Conservation (phyloP, 1,140 invertebrate species). For the Chrysopa pallens region DNA sequence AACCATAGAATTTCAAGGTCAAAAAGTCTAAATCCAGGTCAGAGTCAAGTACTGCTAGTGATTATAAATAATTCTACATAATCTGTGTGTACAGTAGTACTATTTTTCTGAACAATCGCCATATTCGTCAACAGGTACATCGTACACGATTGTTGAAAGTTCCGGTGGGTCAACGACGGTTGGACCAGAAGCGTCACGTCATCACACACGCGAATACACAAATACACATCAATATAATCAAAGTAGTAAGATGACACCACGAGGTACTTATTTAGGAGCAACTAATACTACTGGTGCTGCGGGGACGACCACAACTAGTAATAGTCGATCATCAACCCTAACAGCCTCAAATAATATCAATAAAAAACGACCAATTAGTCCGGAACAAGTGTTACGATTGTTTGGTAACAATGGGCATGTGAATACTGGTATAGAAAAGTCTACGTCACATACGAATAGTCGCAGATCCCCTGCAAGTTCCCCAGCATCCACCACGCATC, state of each 20-base stretch:
- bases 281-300: slow-evolving; percentile 23
- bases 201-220: slow-evolving; percentile 27
- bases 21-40: no score
- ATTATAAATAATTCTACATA: slow-evolving; percentile 13
- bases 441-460: slow-evolving; percentile 20
- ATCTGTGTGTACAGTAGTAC: slow-evolving; percentile 30
- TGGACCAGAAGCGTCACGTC: slow-evolving; percentile 28
- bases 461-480: slow-evolving; percentile 51
- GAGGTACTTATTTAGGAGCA: slow-evolving; percentile 43
- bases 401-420: slow-evolving; percentile 29
- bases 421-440: slow-evolving; percentile 7
- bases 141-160: slow-evolving; percentile 68
- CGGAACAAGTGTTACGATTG: slow-evolving; percentile 54
- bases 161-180: slow-evolving; percentile 41
- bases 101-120: slow-evolving; percentile 23
- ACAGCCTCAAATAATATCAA: slow-evolving; percentile 21
- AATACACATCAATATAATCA: slow-evolving; percentile 34
- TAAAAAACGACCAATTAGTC: slow-evolving; percentile 52
- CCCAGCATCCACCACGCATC: slow-evolving; percentile 48
- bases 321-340: slow-evolving; percentile 20
- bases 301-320: slow-evolving; percentile 15
- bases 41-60: slow-evolving; percentile 13
- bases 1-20: no score
- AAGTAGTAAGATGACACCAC: slow-evolving; percentile 3
- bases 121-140: slow-evolving; percentile 53